Conservation (phyloP, 92 coral and sea anemone genomes). For the Zoanthus solanderi region DNA sequence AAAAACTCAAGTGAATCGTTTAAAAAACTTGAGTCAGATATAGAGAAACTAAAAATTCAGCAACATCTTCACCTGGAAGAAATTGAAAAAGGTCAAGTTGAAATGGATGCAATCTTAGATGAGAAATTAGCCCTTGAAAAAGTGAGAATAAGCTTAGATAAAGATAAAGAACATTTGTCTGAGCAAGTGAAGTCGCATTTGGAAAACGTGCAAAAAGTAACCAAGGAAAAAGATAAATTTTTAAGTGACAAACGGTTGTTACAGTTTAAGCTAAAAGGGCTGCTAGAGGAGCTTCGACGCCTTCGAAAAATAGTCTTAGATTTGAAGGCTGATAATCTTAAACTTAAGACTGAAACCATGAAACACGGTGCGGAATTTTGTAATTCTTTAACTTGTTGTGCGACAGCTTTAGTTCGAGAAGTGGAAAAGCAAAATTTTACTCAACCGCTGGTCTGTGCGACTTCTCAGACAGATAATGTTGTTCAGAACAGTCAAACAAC, state of each 20-base stretch:
- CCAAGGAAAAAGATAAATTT: slow-evolving; percentile 62
- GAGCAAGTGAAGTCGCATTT: slow-evolving; percentile 57
- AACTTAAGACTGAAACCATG: slow-evolving; percentile 63
- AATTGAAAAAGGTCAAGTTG: slow-evolving; percentile 62
- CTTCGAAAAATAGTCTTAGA: slow-evolving; percentile 64
- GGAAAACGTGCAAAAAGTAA: slow-evolving; percentile 60
- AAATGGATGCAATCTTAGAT: slow-evolving; percentile 54
- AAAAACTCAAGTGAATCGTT: slow-evolving; percentile 39
- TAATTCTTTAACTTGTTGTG: slow-evolving; percentile 63
- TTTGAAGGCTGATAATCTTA: slow-evolving; percentile 64
- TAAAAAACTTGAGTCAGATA: slow-evolving; percentile 63
- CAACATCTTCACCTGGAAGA: slow-evolving; percentile 66
- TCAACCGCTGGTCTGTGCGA: slow-evolving; percentile 2
- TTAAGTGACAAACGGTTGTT: slow-evolving; percentile 47
- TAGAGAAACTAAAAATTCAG: slow-evolving; percentile 46
- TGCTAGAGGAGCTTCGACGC: slow-evolving; percentile 63
- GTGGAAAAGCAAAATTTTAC: slow-evolving; percentile 18
- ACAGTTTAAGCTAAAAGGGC: slow-evolving; percentile 49
- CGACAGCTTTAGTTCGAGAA: slow-evolving; percentile 55
- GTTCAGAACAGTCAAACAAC: slow-evolving; percentile 31
- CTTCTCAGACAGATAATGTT: slow-evolving; percentile 10
- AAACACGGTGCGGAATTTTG: slow-evolving; percentile 64
- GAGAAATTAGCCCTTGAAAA: slow-evolving; percentile 63
- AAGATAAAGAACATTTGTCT: slow-evolving; percentile 54
- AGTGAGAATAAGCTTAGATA: slow-evolving; percentile 54